Base-by-base conservation (phyloP, 1,140 invertebrate species). In the Drosophila eugracilis region DNA sequence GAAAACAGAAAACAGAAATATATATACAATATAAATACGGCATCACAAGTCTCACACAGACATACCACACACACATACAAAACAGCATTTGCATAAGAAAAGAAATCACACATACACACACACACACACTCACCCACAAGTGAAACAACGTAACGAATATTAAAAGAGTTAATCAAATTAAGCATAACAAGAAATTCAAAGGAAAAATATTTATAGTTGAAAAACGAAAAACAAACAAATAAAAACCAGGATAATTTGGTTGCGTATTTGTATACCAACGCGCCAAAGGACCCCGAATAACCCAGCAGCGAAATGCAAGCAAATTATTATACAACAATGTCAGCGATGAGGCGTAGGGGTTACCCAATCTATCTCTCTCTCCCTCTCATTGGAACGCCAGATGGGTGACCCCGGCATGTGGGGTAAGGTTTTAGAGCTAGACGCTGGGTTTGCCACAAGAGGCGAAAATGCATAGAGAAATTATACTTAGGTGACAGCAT, bases 91-190 rank as follows among this genome's bases (percentile, higher is more conserved):
- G 66, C 73, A 86, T 75, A 70, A 63, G 47, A 75, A 77, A 76
- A 63, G 47, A 75, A 77, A 76, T n/a, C 47, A 75, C 71, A 65
- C 36, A 62, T 21, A 54, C 54, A 62, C n/a, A 62, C 34, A 57
- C 60, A 75, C 59, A 80, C 60, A 78, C 59, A 80, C 58, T 75
- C 60, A 83, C 36, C 15, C 63, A 79, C 57, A 83, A 71, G 65
- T 79, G 80, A 79, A 85, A 84, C 55, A 84, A 79, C 59, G 66
- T 86, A 86, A 83, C 83, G 83, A 88, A 86, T 83, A 86, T 86
- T 88, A 78, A 86, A 88, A 75, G 52, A 75, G 78, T 86, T 86
- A 86, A 86, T 83, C 83, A 88, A 86, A 83, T 78, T 75, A 88
- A 83, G 60, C 55, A 78, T 66, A 76, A 67, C 75, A 75, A 71